Evolutionary conservation across 2,113 vertebrate species (phyloP), one percentile per base, ranked within the genome.

Genomic region (Xiphophorus couchianus): DNA sequence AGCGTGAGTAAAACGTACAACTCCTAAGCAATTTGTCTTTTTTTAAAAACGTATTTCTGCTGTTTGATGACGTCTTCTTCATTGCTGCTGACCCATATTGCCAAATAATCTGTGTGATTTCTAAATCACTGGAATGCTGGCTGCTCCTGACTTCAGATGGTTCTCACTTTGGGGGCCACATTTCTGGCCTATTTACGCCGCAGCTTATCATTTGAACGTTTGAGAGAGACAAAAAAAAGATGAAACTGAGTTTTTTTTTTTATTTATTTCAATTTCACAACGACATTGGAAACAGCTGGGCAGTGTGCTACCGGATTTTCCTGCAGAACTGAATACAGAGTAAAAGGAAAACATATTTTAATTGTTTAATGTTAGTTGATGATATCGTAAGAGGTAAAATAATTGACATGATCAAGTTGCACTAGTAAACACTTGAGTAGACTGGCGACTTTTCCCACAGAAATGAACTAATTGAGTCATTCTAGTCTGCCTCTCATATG

Each of bases 1-100:
- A 54, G 58, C 25, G 8, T 10, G 39, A 71, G 13, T 27, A 25
- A 29, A 48, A 71, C 62, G 35, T 77, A 86, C 88, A 89, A 81
- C 88, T 74, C 51, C 14, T 28, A 35, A 14, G n/a, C 39, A 5
- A 19, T 25, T 25, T 3, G 2, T 58, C 25, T 3, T 10, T 31
- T n/a, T 60, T 27, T 1, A 35, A 30, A 30, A 30, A 10, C 44
- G 35, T 54, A 54, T 25, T 54, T 19, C 19, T 75, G 37, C 62
- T 35, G n/a, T 44, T 69, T n/a, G 15, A 62, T 30, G 29, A 8
- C 28, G 10, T 31, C n/a, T 14, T 62, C 3, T 44, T 62, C 61
- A 62, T 27, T 11, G 77, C 51, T 61, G 5, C 29, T 71, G 76
- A 67, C 51, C 74, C n/a, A 76, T 15, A 69, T 79, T 72, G 31